These are phyloP conservation scores for Amphipoea oculea DNA, from an alignment of 2,888 invertebrate genomes.

Conservation along the genomic window DNA sequence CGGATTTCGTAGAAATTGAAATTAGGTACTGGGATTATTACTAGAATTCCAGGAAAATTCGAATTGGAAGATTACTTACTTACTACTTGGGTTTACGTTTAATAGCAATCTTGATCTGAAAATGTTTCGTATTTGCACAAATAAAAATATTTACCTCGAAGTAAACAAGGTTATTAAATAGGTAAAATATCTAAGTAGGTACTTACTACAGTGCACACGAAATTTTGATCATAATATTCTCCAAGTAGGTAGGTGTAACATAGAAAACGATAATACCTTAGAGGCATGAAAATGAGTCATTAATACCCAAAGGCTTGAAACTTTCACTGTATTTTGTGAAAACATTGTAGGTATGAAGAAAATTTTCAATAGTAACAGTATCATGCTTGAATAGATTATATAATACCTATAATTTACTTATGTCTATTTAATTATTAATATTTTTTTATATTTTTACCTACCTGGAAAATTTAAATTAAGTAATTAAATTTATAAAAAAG, in stretches of 20 bases:
- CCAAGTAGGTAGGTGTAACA: not conserved
- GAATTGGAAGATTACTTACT: not conserved
- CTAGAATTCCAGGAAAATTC: slow-evolving; percentile 1
- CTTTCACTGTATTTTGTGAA: not conserved
- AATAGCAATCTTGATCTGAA: not conserved
- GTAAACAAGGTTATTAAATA: not conserved
- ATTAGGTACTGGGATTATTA: not conserved
- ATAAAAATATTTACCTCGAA: not conserved
- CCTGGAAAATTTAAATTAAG: not conserved
- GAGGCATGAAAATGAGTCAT: slow-evolving; percentile 17
- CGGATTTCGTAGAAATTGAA: not conserved
- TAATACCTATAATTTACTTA: not conserved
- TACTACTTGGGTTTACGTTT: not conserved
- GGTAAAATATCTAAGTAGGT: not conserved
- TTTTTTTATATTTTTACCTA: not conserved
- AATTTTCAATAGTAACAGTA: not conserved
- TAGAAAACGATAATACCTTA: not conserved
- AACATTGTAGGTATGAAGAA: not conserved
- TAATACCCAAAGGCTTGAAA: not conserved
- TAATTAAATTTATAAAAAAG: not conserved
- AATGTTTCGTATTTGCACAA: not conserved
- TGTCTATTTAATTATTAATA: not conserved
- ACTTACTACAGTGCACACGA: not conserved
- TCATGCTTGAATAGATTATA: not conserved
- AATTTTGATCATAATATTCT: slow-evolving; percentile 17